Conservation (phyloP, 1,140 invertebrate genomes). For the Drosophila melanica region DNA sequence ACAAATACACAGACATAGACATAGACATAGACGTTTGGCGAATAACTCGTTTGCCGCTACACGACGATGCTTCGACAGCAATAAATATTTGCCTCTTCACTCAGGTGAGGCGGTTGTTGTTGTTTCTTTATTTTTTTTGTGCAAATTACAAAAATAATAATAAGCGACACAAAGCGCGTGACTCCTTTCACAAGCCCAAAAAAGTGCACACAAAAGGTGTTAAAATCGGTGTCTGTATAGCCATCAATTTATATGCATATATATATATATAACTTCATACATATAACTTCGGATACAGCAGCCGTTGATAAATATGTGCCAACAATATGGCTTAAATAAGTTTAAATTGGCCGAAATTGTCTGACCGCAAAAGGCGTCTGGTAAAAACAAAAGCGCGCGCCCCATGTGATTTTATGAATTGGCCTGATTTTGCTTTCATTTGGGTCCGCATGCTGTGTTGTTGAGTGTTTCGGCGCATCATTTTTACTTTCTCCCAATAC, state of each 20-base stretch:
- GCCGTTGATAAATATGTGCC: constrained; percentile 22
- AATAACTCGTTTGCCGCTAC: constrained; percentile 58
- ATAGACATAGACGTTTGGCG: constrained; percentile 10
- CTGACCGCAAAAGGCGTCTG: constrained; percentile 43
- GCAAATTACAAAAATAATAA: constrained; percentile 81
- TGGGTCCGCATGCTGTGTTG: constrained; percentile 61
- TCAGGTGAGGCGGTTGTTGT: constrained; percentile 32
- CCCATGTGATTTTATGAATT: constrained; percentile 45
- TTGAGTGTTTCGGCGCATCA: constrained; percentile 60
- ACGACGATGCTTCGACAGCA: constrained; percentile 56
- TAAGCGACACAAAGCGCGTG: constrained; percentile 78
- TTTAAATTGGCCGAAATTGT: constrained; percentile 64
- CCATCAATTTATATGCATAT: not conserved
- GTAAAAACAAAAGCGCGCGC: constrained; percentile 44
- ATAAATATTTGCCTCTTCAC: constrained; percentile 76
- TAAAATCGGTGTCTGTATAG: constrained; percentile 42
- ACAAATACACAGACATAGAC: no score
- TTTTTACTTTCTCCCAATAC: constrained; percentile 67
- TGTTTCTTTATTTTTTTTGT: constrained; percentile 51
- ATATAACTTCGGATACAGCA: not conserved
- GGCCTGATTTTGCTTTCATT: constrained; percentile 63
- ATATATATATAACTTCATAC: constrained; percentile 3
- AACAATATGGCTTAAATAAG: constrained; percentile 33
- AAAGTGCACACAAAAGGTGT: constrained; percentile 79
- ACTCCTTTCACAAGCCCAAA: constrained; percentile 76